Conservation (phyloP, 1,140 invertebrate genomes). For the Sinonovacula constricta region DNA sequence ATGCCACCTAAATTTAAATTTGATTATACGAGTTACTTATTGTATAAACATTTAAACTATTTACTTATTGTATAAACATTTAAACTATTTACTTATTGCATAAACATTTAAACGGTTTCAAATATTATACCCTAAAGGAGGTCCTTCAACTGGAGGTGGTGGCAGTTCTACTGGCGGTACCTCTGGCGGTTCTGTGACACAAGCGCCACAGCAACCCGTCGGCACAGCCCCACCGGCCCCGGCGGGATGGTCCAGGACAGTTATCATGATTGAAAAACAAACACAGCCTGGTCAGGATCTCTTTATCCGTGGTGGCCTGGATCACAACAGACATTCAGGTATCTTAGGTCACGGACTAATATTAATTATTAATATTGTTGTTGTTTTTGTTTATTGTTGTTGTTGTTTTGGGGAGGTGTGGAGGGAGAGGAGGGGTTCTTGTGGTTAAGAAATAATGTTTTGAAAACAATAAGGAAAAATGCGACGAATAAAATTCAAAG, state of each 20-base stretch:
- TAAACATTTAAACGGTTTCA: neutral
- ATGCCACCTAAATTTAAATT: neutral
- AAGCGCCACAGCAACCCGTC: too few relatives aligned
- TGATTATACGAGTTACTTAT: neutral
- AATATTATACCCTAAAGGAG: neutral
- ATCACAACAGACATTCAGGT: slow-evolving; percentile 60
- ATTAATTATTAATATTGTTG: too few relatives aligned
- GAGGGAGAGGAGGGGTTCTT: too few relatives aligned
- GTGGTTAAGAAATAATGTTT: too few relatives aligned
- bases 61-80: neutral
- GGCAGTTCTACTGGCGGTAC: neutral
- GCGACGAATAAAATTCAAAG: too few relatives aligned
- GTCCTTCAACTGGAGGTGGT: neutral
- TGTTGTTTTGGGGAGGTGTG: too few relatives aligned
- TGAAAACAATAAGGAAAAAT: too few relatives aligned
- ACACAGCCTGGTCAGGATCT: slow-evolving; percentile 79
- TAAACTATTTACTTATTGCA: neutral
- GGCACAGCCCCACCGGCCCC: slow-evolving; percentile 24
- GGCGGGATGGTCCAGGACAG: slow-evolving; percentile 64
- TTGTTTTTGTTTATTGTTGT: too few relatives aligned
- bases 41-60: too few relatives aligned
- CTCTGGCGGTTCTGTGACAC: neutral
- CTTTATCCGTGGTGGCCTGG: slow-evolving; percentile 80
- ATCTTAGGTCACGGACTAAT: too few relatives aligned
- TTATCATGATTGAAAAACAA: slow-evolving; percentile 76